Evolutionary conservation across 2,888 invertebrate species (phyloP).

Genomic region (Pardosa pseudoannulata): DNA sequence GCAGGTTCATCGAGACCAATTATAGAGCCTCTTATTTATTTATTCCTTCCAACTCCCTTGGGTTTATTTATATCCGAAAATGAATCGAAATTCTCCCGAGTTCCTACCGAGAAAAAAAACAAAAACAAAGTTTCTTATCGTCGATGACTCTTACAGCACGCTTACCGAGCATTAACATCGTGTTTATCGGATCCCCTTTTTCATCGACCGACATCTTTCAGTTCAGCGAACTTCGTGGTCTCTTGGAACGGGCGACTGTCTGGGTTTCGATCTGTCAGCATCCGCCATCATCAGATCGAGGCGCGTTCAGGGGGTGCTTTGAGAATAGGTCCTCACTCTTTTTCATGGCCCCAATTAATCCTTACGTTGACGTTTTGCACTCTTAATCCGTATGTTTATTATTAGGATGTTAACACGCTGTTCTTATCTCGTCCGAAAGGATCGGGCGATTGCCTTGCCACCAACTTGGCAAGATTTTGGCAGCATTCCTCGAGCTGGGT

Average conservation of each 20-base stretch:
- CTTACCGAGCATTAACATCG: neutral
- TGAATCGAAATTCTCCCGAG: no score
- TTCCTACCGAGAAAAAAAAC: no score
- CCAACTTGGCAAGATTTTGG: no score
- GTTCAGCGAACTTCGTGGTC: neutral
- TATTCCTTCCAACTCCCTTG: no score
- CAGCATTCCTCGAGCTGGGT: no score
- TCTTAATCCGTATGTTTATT: conserved; percentile 60
- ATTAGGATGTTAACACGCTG: conserved; percentile 58
- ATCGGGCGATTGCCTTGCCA: neutral
- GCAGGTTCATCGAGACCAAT: no score
- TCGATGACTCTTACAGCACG: neutral
- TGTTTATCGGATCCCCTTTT: neutral
- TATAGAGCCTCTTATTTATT: no score
- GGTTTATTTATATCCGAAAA: no score
- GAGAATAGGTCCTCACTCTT: neutral
- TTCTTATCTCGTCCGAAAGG: neutral
- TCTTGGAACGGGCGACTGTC: neutral
- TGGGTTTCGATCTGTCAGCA: conserved; percentile 3
- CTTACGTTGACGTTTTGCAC: conserved; percentile 31
- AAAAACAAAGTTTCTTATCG: no score
- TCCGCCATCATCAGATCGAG: neutral
- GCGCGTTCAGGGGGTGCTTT: neutral
- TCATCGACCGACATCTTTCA: neutral
- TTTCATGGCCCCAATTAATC: conserved; percentile 25